These are phyloP conservation scores for Brassicogethes aeneus DNA, from an alignment of 2,888 invertebrate species.

Conservation along the genomic window DNA sequence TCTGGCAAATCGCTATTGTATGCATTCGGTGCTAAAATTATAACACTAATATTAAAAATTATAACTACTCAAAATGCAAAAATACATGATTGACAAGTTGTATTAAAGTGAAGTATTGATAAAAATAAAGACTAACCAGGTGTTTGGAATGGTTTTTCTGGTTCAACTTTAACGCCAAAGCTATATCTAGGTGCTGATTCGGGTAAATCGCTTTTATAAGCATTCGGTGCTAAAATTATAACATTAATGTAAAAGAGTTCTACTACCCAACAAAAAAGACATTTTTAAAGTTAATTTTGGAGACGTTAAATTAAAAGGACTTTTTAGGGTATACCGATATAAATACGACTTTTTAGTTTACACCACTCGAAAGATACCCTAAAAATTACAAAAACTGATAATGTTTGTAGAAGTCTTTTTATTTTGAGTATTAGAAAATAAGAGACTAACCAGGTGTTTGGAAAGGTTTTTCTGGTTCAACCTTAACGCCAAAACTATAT, in stretches of 20 bases:
- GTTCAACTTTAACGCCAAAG: constrained; percentile 47
- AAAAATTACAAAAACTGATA: no score
- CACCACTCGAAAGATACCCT: no score
- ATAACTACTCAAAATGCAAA: neutral
- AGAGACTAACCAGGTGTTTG: constrained; percentile 47
- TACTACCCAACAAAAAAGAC: no score
- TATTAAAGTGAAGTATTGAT: neutral
- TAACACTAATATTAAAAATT: neutral
- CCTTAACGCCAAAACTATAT: constrained; percentile 59
- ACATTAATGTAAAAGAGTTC: no score
- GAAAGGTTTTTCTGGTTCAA: constrained; percentile 47
- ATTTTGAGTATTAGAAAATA: no score
- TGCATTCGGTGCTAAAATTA: neutral
- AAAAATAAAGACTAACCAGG: constrained; percentile 12
- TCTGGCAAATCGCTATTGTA: neutral
- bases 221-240: constrained; percentile 1
- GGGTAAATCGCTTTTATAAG: neutral
- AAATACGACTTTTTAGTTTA: no score
- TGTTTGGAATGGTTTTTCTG: constrained; percentile 31
- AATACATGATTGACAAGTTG: neutral
- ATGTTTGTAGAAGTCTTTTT: no score
- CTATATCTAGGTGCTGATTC: constrained; percentile 27
- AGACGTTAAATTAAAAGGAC: no score
- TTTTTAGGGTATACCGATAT: no score
- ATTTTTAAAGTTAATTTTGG: no score